Conservation (phyloP, 92 coral and sea anemone genomes). For the Galaxea fascicularis region DNA sequence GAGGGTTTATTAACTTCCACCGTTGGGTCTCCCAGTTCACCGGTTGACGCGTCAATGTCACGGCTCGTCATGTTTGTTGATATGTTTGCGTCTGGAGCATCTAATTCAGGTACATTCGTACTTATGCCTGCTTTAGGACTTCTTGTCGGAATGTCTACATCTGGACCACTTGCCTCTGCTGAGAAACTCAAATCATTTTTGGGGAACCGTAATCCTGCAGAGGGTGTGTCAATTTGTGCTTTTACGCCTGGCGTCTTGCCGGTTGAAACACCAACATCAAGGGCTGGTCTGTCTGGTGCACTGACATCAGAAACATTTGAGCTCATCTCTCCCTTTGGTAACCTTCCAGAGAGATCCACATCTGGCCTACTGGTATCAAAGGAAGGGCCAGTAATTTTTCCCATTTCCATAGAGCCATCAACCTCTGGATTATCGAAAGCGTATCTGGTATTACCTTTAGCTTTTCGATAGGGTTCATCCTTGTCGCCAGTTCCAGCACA, state of each 20-base stretch:
- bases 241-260: background rate
- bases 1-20: background rate
- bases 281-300: background rate
- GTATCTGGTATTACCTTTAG: constrained; percentile 7
- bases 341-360: background rate
- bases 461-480: constrained; percentile 36
- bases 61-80: background rate
- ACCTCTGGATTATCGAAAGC: constrained; percentile 38
- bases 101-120: background rate
- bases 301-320: background rate
- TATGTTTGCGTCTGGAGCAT: background rate
- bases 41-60: constrained; percentile 2
- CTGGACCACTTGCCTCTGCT: constrained; percentile 1
- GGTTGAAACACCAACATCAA: constrained; percentile 16
- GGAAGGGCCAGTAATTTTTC: constrained; percentile 9
- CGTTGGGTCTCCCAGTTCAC: background rate
- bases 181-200: no score
- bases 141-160: background rate
- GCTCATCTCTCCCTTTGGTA: background rate
- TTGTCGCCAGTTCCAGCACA: constrained; percentile 34
- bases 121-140: background rate
- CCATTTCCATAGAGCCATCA: constrained; percentile 50
- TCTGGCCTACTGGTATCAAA: constrained; percentile 13
- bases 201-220: no score
- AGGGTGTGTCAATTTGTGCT: background rate